These are phyloP conservation scores for Leptoteleia sp. DNA, from an alignment of 1,140 invertebrate genomes.

Conservation along the genomic window DNA sequence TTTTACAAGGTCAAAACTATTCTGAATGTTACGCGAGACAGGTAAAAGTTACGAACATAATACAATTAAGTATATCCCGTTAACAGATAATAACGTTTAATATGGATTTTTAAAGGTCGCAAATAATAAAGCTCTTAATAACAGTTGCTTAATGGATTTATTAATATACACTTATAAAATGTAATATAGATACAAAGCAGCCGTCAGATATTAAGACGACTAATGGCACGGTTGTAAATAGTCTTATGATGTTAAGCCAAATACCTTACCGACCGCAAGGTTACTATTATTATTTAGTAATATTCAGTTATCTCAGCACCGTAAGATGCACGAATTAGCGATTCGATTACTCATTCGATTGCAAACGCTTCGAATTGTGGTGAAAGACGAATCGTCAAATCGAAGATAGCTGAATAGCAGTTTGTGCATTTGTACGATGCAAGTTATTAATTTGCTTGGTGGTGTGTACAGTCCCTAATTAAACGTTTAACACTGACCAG, in stretches of 20 bases:
- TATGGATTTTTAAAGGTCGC: no score
- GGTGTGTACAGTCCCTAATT: background rate
- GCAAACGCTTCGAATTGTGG: conserved; percentile 72
- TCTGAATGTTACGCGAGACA: no score
- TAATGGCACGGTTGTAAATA: conserved; percentile 53
- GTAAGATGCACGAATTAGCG: conserved; percentile 68
- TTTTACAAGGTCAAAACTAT: no score
- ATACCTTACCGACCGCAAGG: conserved; percentile 51
- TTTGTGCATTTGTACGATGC: conserved; percentile 65
- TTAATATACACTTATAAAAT: conserved; percentile 76
- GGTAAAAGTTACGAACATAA: no score
- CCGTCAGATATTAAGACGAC: conserved; percentile 51
- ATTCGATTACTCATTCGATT: conserved; percentile 66
- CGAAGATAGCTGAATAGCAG: conserved; percentile 65
- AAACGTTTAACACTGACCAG: background rate
- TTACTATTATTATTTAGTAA: conserved; percentile 30
- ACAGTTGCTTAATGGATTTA: conserved; percentile 75
- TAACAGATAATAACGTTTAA: no score
- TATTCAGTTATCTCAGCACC: conserved; percentile 65
- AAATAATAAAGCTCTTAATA: conserved; percentile 15
- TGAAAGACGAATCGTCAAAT: conserved; percentile 70
- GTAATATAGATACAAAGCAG: conserved; percentile 71
- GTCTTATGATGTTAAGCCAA: conserved; percentile 59
- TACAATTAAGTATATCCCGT: no score
- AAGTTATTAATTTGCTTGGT: conserved; percentile 26